Evolutionary conservation across 2,113 vertebrate species (phyloP).

Genomic region (Lampris incognitus): DNA sequence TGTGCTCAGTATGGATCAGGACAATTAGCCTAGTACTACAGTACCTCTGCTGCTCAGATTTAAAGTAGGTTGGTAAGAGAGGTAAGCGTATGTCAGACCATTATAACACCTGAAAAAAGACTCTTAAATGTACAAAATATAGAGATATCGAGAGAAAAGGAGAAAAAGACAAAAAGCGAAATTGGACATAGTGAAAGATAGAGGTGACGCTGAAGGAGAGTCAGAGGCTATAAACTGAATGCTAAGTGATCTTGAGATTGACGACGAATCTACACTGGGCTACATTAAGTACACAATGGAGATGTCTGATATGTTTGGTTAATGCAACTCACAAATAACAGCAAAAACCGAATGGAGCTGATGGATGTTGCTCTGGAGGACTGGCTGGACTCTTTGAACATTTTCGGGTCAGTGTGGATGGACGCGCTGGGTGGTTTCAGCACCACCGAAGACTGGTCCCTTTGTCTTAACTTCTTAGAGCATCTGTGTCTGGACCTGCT

Average conservation of each 20-base stretch:
- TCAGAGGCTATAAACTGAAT: neutral
- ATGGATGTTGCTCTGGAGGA: slow-evolving; percentile 54
- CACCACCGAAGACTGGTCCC: slow-evolving; percentile 56
- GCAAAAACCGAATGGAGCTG: slow-evolving; percentile 37
- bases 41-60: neutral
- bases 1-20: slow-evolving; percentile 20
- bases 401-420: slow-evolving; percentile 70
- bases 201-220: neutral
- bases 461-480: slow-evolving; percentile 70
- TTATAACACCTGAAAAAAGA: no score
- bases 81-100: neutral
- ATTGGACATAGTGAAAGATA: neutral
- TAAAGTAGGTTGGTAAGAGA: neutral
- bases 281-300: neutral
- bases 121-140: no score
- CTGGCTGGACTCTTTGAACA: slow-evolving; percentile 61
- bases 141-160: neutral
- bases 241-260: neutral
- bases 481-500: slow-evolving; percentile 70
- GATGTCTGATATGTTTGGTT: neutral
- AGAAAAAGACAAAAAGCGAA: slow-evolving; percentile 6
- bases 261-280: neutral
- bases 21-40: slow-evolving; percentile 10
- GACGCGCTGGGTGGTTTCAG: slow-evolving; percentile 45
- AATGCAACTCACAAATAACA: neutral